Conservation (phyloP, 2,797 vertebrate species). For the Pangasius mekongensis region DNA sequence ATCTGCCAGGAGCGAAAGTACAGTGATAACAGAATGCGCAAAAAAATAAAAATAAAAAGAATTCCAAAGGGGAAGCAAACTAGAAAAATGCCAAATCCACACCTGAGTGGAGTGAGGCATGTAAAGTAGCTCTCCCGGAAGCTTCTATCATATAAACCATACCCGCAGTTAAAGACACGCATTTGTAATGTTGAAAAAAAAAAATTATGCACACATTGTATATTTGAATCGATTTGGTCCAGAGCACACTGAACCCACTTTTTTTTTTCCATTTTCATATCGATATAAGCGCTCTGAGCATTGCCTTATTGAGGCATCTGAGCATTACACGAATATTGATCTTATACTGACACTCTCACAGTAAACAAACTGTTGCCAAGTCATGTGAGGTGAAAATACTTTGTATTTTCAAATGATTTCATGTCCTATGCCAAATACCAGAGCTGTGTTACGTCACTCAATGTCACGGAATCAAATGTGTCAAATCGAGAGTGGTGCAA, state of each 20-base stretch:
- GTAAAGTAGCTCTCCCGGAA: neutral
- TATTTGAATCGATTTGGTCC: neutral
- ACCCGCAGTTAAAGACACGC: neutral
- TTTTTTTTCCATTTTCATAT: neutral
- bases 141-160: neutral
- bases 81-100: neutral
- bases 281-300: neutral
- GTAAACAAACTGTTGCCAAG: neutral
- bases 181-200: neutral
- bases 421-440: neutral
- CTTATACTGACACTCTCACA: neutral
- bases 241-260: neutral
- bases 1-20: neutral
- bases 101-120: neutral
- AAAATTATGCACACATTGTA: neutral
- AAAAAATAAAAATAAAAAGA: no score
- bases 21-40: neutral
- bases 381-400: no score
- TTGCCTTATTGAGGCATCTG: no score
- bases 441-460: neutral
- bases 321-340: neutral
- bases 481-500: neutral
- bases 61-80: neutral
- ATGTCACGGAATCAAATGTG: neutral
- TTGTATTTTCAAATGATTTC: neutral